Base-by-base conservation (phyloP, 2,113 vertebrate species). In the Tiliqua scincoides region DNA sequence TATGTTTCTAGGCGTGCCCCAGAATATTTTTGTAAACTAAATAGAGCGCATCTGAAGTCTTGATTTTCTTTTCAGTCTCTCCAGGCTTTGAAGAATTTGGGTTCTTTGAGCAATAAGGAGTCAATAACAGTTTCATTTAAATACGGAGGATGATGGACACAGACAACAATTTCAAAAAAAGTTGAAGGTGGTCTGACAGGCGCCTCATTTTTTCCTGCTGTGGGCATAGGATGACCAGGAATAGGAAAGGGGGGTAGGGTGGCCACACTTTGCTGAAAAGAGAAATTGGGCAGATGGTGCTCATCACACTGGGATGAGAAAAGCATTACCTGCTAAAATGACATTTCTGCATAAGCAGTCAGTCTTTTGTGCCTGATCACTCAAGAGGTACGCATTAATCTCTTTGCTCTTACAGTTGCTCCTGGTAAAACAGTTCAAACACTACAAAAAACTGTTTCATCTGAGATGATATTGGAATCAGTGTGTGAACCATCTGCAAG, bases 21-120 rank as follows among this genome's bases (percentile, higher is more conserved):
- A 77, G 65, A 86, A 75, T 7, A 30, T 82, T 92, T 91, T 73
- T 85, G 15, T 75, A 84, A 61, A 87, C 78, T 83, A 87, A 82
- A 84, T 85, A 91, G 25, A 48, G 87, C 77, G 48, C 35, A 67
- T 54, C 27, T 80, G 20, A 30, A 4, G 43, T n/a, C 35, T 18
- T 74, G 27, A 3, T 20, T 84, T 73, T 83, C 35, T 74, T 73
- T 73, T 83, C 11, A 35, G 70, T 43, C n/a, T n/a, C 21, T 35
- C 65, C 6, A 65, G 30, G 54, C 23, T 52, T 84, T 75, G 73
- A 7, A 74, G 71, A 88, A 90, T 59, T 81, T 37, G 10, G n/a
- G n/a, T n/a, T 72, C 67, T 88, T 62, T n/a, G n/a, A n/a, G 65
- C 14, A 27, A 9, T 59, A 80, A 88, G 48, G 61, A 67, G 27